phyloP scores from a whole-genome alignment of 2,113 vertebrate genomes.

The Bostrychus sinensis region DNA sequence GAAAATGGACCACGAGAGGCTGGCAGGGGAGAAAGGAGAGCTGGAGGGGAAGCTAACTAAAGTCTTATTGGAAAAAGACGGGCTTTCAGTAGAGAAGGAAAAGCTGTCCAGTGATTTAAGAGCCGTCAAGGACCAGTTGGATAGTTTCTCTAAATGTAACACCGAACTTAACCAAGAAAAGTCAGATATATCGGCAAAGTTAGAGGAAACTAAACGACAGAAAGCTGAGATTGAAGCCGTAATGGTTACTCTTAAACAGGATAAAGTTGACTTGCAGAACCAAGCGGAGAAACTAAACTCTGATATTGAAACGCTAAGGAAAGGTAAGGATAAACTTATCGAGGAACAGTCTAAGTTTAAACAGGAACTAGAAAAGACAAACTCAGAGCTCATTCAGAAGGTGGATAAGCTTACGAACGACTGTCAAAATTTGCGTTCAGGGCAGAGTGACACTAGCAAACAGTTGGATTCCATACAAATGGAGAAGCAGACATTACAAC shows the following conservation, averaged over 20 bases:
- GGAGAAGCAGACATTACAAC: conserved; percentile 62
- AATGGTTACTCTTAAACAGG: conserved; percentile 57
- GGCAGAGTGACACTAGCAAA: conserved; percentile 66
- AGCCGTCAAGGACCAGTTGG: conserved; percentile 77
- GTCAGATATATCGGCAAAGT: conserved; percentile 66
- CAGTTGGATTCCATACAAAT: conserved; percentile 63
- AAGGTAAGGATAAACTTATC: conserved; percentile 71
- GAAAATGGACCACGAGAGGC: conserved; percentile 74
- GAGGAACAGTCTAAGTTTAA: conserved; percentile 76
- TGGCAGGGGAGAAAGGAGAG: conserved; percentile 74
- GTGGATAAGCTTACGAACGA: conserved; percentile 74
- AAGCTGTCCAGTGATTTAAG: conserved; percentile 69
- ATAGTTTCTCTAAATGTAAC: conserved; percentile 69
- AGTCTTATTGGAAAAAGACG: conserved; percentile 65
- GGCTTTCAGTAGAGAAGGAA: conserved; percentile 77
- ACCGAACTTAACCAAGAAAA: conserved; percentile 74
- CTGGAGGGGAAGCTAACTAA: conserved; percentile 78
- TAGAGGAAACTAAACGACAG: conserved; percentile 77
- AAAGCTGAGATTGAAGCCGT: conserved; percentile 70
- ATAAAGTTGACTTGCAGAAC: conserved; percentile 69
- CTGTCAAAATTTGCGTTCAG: conserved; percentile 53
- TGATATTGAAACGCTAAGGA: conserved; percentile 74
- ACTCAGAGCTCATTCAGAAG: conserved; percentile 71
- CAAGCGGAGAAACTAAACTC: conserved; percentile 74
- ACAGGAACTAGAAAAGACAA: conserved; percentile 56